Evolutionary conservation across 2,797 vertebrate genomes (phyloP).

Genomic region (Darevskia mixta): DNA sequence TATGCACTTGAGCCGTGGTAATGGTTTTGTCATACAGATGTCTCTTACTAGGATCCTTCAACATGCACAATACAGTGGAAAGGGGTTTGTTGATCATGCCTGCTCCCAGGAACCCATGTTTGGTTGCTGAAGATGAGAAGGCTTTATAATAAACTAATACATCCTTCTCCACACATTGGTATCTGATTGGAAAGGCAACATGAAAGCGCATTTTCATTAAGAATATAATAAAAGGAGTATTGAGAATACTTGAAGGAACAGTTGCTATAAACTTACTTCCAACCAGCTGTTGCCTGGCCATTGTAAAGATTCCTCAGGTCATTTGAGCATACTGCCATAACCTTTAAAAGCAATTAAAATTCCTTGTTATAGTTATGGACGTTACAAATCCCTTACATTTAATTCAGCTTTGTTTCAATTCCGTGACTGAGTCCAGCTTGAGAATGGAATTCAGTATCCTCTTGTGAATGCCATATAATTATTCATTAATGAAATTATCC

Average conservation of each 20-base stretch:
- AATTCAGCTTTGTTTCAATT: not conserved
- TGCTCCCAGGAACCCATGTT: slow-evolving; percentile 91
- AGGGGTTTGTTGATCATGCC: slow-evolving; percentile 87
- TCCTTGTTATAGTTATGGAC: slow-evolving; percentile 5
- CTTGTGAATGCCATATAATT: not conserved
- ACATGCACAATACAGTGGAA: slow-evolving; percentile 86
- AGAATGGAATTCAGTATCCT: not conserved
- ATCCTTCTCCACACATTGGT: slow-evolving; percentile 89
- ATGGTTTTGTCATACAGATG: slow-evolving; percentile 89
- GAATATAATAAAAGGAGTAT: not conserved
- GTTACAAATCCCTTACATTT: not conserved
- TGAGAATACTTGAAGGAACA: not conserved
- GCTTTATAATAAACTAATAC: slow-evolving; percentile 90
- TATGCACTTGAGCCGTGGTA: slow-evolving; percentile 87
- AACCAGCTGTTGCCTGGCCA: slow-evolving; percentile 85
- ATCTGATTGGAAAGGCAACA: slow-evolving; percentile 75
- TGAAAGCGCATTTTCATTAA: not conserved
- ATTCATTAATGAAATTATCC: not conserved
- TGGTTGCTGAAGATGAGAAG: slow-evolving; percentile 84
- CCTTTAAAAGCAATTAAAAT: slow-evolving; percentile 75
- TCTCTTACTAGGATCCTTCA: slow-evolving; percentile 89
- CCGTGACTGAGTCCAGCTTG: not conserved
- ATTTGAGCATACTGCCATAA: slow-evolving; percentile 89
- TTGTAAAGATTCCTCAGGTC: slow-evolving; percentile 87
- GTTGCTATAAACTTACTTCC: slow-evolving; percentile 85